Base-by-base conservation (phyloP, 2,113 vertebrate genomes). In the Fukomys damarensis region DNA sequence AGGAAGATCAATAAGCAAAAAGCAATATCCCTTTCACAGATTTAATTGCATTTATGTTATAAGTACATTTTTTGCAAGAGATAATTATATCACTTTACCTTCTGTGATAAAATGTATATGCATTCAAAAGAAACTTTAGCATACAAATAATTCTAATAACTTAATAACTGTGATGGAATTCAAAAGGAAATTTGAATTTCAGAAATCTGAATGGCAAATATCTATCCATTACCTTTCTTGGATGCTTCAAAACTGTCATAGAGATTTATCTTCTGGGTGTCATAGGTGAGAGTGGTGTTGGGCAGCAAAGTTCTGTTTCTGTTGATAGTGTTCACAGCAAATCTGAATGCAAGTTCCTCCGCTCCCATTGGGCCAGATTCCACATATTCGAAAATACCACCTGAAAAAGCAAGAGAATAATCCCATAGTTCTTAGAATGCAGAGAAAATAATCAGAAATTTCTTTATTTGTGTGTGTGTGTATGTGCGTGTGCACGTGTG, bases 291-390 rank as follows among this genome's bases (percentile, higher is more conserved):
- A 2, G 99, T 99, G 77, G 99, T 99, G 98, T 99, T 99, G 98
- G 99, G 99, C 98, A 99, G 98, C 98, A 99, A 98, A 81, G 99
- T 99, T 98, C 99, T 99, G 98, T 99, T 99, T 98, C 99, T 99
- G 99, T 99, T 99, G 99, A 99, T 99, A 98, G 99, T 99, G 97
- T 99, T 99, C 98, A 99, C 99, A 98, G 99, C 99, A 99, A 99
- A 99, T 98, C 99, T 99, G 98, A 99, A 99, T 94, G 99, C 99
- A 96, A 99, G 98, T 97, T 99, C 99, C 98, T 99, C 99, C 94
- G 99, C 99, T 98, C 99, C 99, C 96, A 99, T 99, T 89, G 99
- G 99, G 43, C 99, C 99, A 86, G 99, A 99, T 98, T 99, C 99
- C 95, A 99, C 98, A 97, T 99, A 99, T 98, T 99, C 99, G 98